Evolutionary conservation across 2,888 invertebrate species (phyloP).

Genomic region (Steinernema scapterisci): DNA sequence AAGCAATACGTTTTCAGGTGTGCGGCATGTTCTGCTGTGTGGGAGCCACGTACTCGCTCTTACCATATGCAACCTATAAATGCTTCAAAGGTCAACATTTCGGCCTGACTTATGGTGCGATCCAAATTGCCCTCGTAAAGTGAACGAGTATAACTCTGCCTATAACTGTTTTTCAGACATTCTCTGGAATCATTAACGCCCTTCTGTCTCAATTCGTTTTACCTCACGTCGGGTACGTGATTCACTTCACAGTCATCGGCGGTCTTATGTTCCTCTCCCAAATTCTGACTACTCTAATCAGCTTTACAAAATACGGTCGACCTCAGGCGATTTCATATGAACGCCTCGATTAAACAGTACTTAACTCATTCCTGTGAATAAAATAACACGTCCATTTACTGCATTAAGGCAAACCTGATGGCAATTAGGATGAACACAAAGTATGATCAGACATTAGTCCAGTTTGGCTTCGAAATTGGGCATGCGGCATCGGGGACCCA

Average conservation of each 20-base stretch:
- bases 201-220: slow-evolving; percentile 57
- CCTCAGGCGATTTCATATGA: slow-evolving; percentile 13
- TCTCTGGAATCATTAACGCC: slow-evolving; percentile 61
- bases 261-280: background rate
- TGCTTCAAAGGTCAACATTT: slow-evolving; percentile 63
- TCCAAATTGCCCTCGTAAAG: slow-evolving; percentile 57
- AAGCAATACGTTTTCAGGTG: slow-evolving; percentile 45
- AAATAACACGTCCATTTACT: too few species aligned
- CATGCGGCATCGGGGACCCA: slow-evolving; percentile 36
- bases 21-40: slow-evolving; percentile 60
- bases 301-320: slow-evolving; percentile 1
- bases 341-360: background rate
- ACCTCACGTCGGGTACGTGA: slow-evolving; percentile 52
- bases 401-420: background rate
- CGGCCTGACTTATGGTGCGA: slow-evolving; percentile 58
- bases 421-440: background rate
- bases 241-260: slow-evolving; percentile 54
- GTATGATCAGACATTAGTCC: background rate
- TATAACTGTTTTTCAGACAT: slow-evolving; percentile 45
- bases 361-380: too few species aligned
- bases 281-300: background rate
- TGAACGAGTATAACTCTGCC: background rate
- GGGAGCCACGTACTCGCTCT: slow-evolving; percentile 62
- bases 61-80: slow-evolving; percentile 60
- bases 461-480: background rate